These are phyloP conservation scores for Limnephilus auricula DNA, from an alignment of 2,888 invertebrate genomes.

Conservation along the genomic window DNA sequence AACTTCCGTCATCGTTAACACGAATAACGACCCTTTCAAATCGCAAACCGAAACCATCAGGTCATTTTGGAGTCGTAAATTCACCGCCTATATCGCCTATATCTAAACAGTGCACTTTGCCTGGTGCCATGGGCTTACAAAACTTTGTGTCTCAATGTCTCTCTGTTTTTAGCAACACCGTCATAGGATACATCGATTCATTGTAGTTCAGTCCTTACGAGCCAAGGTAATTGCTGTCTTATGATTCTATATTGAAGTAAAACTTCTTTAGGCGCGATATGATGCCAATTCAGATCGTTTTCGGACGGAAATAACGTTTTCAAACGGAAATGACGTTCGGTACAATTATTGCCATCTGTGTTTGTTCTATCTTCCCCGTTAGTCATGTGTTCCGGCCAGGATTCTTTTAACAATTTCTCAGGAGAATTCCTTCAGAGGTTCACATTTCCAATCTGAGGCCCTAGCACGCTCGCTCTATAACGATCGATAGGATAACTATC, in stretches of 20 bases:
- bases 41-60: neutral
- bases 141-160: neutral
- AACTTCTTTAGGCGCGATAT: too few relatives aligned
- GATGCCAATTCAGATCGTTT: too few relatives aligned
- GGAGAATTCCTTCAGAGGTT: too few relatives aligned
- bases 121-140: neutral
- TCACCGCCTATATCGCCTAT: neutral
- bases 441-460: too few relatives aligned
- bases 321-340: too few relatives aligned
- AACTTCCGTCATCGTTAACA: conserved; percentile 36
- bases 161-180: neutral
- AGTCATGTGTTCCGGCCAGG: too few relatives aligned
- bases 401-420: too few relatives aligned
- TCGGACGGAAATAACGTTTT: too few relatives aligned
- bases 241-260: neutral
- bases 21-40: conserved; percentile 12
- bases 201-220: neutral
- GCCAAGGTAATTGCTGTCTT: neutral
- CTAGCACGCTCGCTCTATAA: too few relatives aligned
- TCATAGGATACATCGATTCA: neutral
- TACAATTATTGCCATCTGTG: too few relatives aligned
- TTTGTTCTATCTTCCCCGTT: too few relatives aligned
- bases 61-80: conserved; percentile 34
- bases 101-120: neutral
- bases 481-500: too few relatives aligned